A percentile compares a stretch with the other conserved stretches of the same genome.
Evolutionary conservation across 1,140 invertebrate species (phyloP).

Genomic region (Magallana gigas): DNA sequence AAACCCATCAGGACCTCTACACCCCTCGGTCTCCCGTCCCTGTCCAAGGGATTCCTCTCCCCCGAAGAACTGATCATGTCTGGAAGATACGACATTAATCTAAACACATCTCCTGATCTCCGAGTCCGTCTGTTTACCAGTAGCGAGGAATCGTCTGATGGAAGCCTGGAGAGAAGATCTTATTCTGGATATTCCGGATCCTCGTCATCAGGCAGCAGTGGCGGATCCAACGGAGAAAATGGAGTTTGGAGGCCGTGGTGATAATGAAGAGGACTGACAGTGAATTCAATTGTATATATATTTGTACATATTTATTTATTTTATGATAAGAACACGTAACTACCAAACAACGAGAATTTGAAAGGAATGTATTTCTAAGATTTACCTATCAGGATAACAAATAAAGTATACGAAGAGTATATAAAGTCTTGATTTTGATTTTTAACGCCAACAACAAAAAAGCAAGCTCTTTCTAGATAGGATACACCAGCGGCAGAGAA

Average conservation of each 20-base stretch:
- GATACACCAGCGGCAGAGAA: too few relatives aligned
- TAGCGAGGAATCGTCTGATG: neutral
- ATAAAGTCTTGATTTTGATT: too few relatives aligned
- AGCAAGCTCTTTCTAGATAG: too few relatives aligned
- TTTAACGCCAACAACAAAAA: too few relatives aligned
- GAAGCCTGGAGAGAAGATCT: neutral
- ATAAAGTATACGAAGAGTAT: too few relatives aligned
- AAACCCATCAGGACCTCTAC: constrained; percentile 22
- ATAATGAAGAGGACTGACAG: neutral
- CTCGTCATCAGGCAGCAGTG: neutral
- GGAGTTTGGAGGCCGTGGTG: constrained; percentile 12
- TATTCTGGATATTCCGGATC: neutral
- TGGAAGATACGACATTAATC: neutral
- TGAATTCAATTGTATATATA: neutral
- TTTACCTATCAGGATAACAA: too few relatives aligned
- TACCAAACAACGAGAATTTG: too few relatives aligned
- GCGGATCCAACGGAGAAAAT: neutral
- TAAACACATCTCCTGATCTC: constrained; percentile 18
- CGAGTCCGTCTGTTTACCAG: constrained; percentile 32
- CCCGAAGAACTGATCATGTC: constrained; percentile 18
- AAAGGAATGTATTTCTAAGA: too few relatives aligned
- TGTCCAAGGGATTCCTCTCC: neutral
- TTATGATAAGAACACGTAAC: too few relatives aligned
- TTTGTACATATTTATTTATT: neutral
- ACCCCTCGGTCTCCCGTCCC: neutral